phyloP scores from a whole-genome alignment of 2,113 vertebrate species.

The Odocoileus hemionus region DNA sequence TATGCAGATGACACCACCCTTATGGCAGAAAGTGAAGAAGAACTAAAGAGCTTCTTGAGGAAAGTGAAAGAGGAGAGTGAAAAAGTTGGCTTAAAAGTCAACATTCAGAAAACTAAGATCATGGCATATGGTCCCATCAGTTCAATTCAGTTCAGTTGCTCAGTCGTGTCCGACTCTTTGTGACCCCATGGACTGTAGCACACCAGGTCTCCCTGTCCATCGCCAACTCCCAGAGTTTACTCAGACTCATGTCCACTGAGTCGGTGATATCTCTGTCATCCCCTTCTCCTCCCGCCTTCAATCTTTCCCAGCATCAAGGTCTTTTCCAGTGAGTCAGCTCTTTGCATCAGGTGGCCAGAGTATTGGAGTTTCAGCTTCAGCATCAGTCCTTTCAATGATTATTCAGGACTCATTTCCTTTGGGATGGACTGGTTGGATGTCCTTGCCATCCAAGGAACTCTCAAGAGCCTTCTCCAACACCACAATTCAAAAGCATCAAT shows the following conservation, averaged over 20 bases:
- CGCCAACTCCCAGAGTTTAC: fast-evolving
- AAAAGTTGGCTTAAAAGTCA: not conserved
- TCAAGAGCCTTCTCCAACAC: not conserved
- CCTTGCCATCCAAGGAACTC: not conserved
- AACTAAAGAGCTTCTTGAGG: not conserved
- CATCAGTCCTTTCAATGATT: not conserved
- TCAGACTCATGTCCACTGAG: not conserved
- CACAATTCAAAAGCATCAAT: not conserved
- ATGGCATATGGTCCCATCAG: not conserved
- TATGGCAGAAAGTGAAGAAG: not conserved
- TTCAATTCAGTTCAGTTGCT: not conserved
- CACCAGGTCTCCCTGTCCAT: not conserved
- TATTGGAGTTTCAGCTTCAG: not conserved
- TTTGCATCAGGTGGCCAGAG: not conserved
- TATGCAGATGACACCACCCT: not conserved
- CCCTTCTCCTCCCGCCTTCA: not conserved
- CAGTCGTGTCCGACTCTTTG: fast-evolving
- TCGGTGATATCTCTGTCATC: not conserved
- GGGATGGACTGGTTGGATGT: not conserved
- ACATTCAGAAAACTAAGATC: not conserved
- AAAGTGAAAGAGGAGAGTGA: not conserved
- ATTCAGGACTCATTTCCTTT: not conserved
- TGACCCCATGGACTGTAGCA: not conserved
- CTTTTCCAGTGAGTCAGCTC: not conserved
- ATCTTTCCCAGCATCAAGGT: not conserved